A percentile compares a stretch with the other conserved stretches of the same genome.
Conservation (phyloP, 1,140 invertebrate genomes). For the Neoseiulus cucumeris region DNA sequence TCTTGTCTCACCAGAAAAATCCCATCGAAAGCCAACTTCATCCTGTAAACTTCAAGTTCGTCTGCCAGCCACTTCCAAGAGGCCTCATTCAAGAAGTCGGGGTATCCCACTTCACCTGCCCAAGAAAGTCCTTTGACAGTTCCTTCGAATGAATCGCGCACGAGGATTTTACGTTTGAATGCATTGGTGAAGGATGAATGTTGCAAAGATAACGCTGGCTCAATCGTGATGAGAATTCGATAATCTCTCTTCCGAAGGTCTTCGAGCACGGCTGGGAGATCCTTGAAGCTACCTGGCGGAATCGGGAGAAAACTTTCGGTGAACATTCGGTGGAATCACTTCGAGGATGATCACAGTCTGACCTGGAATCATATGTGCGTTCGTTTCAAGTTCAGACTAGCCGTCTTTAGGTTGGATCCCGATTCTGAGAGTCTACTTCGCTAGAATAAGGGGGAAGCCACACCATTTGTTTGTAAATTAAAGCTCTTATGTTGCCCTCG, state of each 20-base stretch:
- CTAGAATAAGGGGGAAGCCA: neutral
- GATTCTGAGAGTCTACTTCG: no score
- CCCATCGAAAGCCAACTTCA: neutral
- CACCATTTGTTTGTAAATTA: neutral
- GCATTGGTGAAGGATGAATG: neutral
- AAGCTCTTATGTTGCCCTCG: neutral
- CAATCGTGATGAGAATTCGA: neutral
- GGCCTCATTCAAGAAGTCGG: neutral
- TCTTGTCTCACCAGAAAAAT: conserved; percentile 1
- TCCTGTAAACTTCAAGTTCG: conserved; percentile 5
- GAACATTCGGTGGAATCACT: neutral
- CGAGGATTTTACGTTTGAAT: neutral
- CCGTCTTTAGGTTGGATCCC: no score
- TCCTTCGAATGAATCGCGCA: neutral
- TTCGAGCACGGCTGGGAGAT: neutral
- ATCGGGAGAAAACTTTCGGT: neutral
- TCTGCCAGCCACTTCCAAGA: conserved; percentile 1
- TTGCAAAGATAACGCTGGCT: neutral
- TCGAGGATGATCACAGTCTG: no score
- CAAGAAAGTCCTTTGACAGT: conserved; percentile 1
- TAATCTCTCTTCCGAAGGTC: neutral
- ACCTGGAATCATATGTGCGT: no score
- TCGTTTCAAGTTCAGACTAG: no score
- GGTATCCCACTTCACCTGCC: neutral
- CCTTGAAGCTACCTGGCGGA: neutral